Base-by-base conservation (phyloP, 2,888 invertebrate genomes). In the Omphaloscelis lunosa region DNA sequence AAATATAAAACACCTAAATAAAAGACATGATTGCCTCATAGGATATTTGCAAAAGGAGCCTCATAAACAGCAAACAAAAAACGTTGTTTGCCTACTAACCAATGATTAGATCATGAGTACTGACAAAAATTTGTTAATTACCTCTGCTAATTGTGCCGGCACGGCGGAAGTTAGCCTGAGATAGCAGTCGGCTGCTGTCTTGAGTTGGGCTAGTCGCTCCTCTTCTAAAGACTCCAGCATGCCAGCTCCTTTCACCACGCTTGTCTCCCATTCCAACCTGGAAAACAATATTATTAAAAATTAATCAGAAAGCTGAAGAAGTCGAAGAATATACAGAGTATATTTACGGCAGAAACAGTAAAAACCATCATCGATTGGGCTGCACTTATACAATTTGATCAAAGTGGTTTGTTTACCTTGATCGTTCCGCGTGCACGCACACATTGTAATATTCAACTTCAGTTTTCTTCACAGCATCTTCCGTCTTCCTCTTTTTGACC, bases 371-470 rank as follows among this genome's bases (percentile, higher is more conserved):
- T 27, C n/a, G 23, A 56, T 17, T 23, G 4, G 29, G 23, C 17
- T 27, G 1, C 15, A 29, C 23, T 23, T 39, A 56, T 11, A 45
- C 20, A 45, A 56, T 62, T 51, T 58, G 7, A 23, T 58, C 7
- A 11, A 53, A 61, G 20, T 77, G 45, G 12, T 62, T 67, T 59
- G 20, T 72, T 86, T 97, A 98, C 97, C 99, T 98, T 34, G 99
- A 98, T 89, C 99, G 97, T 96, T 99, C 99, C 51, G 99, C 98
- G 89, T 99, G 97, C 84, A 99, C 98, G 91, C 99, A 99, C 71
- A 98, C 97, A 84, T 98, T 98, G 91, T 99, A 99, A 95, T 99
- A 99, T 91, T 99, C 99, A 80, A 98, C 98, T 95, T 99, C 99
- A 71, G 99, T 98, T 93, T 99, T 98, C 91, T 98, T 98, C 53